Evolutionary conservation across 2,113 vertebrate species (phyloP), one percentile per base, ranked within the genome.

Genomic region (Ochotona princeps): DNA sequence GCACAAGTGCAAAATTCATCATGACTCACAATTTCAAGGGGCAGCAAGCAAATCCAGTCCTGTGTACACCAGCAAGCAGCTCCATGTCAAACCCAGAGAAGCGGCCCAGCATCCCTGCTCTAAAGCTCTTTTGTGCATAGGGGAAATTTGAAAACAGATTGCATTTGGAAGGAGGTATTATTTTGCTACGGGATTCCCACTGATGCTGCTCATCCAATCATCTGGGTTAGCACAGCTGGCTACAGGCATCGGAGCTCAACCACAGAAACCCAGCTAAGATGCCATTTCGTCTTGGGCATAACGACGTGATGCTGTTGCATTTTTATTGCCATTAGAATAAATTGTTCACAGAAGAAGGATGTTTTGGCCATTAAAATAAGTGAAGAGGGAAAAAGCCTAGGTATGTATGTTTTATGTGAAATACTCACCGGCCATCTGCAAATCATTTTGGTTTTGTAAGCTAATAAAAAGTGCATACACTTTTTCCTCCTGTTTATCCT

Each of bases 361-460:
- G 82, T 73, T 89, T 92, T 70, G 44, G 60, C 89, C 85, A 92
- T 91, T 93, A 95, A 97, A 96, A 96, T 88, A 96, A 93, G 87
- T 80, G 85, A 85, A 35, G 93, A 63, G 47, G 60, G 7, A 83
- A 70, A 88, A 81, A 91, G 86, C 75, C 54, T 87, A 96, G 95
- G 94, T 97, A 96, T 67, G 70, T 73, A 87, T 69, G 51, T 95
- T 96, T 96, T 93, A 96, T 92, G 93, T 95, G 94, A 94, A 79
- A 92, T 12, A 17, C 76, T 87, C 63, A 90, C 79, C 80, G 84
- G 83, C 73, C 96, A 96, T 96, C 96, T 97, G 97, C 88, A 96
- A 97, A 95, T 91, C 93, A 94, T 96, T 96, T 96, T 57, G 87
- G 89, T 57, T 92, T 92, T 94, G 91, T 96, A 95, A 95, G 93